A percentile compares a stretch with the other conserved stretches of the same genome.
Conservation (phyloP, 2,113 vertebrate species). For the Cyphomyrus plagiostoma region DNA sequence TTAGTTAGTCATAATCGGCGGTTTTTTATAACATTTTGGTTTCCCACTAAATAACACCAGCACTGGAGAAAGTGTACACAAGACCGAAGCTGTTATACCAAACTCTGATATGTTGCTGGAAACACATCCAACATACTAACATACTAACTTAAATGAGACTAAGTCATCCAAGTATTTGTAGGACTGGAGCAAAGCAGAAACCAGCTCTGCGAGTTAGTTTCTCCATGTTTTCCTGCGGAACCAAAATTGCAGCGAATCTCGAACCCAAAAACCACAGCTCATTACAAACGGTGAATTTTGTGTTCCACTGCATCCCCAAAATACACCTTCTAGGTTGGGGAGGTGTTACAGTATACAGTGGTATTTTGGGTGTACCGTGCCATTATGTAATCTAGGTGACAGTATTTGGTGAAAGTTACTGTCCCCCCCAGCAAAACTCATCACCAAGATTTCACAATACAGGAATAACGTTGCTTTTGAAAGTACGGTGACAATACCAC, state of each 20-base stretch:
- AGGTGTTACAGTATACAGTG: neutral
- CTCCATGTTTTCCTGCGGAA: neutral
- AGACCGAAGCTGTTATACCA: neutral
- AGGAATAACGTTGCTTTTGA: neutral
- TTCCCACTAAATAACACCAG: neutral
- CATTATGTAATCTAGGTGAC: neutral
- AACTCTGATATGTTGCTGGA: neutral
- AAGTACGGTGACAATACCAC: neutral
- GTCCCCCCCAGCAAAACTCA: neutral
- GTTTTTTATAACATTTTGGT: neutral
- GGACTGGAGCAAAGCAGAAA: neutral
- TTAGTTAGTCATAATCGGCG: neutral
- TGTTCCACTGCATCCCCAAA: neutral
- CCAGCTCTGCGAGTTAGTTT: neutral
- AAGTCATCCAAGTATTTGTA: neutral
- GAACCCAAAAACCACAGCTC: neutral
- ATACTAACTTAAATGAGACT: neutral
- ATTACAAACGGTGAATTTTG: neutral
- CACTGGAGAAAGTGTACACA: neutral
- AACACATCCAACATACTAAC: neutral
- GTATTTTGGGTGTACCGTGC: neutral
- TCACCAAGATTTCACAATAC: neutral
- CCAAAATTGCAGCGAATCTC: neutral
- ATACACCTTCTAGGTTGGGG: neutral
- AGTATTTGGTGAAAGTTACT: neutral